A percentile compares a stretch with the other conserved stretches of the same genome.
phyloP scores from a whole-genome alignment of 2,888 invertebrate genomes.

The Fragum sueziense region DNA sequence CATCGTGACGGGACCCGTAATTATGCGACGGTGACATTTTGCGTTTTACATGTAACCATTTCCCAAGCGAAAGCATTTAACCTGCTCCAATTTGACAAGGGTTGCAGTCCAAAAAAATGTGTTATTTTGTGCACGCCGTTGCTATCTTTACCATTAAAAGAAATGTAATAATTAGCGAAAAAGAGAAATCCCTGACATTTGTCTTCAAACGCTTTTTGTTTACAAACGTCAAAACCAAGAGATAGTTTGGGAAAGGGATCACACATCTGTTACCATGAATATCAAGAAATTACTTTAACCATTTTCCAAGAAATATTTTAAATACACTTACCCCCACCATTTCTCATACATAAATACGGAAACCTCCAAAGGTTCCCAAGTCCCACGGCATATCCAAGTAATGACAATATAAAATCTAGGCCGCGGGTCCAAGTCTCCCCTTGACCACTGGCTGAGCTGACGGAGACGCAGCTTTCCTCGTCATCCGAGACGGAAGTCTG shows the following conservation, averaged over 20 bases:
- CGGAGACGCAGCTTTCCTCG: neutral
- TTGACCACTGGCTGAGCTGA: neutral
- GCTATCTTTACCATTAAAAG: no score
- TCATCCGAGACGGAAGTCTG: neutral
- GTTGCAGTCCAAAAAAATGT: no score
- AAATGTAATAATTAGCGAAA: neutral
- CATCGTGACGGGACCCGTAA: no score
- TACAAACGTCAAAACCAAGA: neutral
- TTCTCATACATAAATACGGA: slow-evolving; percentile 26
- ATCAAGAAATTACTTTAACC: neutral
- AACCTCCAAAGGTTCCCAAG: slow-evolving; percentile 24
- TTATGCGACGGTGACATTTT: no score
- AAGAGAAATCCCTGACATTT: neutral
- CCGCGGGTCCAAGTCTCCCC: slow-evolving; percentile 15
- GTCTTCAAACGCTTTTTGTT: no score
- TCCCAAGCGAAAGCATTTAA: no score
- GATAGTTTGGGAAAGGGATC: neutral
- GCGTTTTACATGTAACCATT: no score
- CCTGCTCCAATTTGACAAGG: no score
- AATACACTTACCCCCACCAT: slow-evolving; percentile 21
- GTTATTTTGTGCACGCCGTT: no score
- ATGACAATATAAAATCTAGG: slow-evolving; percentile 25
- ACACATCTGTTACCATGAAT: neutral
- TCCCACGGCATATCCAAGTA: slow-evolving; percentile 22
- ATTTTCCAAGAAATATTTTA: neutral